Evolutionary conservation across 1,140 invertebrate species (phyloP).

Genomic region (Apocrypta bakeri): DNA sequence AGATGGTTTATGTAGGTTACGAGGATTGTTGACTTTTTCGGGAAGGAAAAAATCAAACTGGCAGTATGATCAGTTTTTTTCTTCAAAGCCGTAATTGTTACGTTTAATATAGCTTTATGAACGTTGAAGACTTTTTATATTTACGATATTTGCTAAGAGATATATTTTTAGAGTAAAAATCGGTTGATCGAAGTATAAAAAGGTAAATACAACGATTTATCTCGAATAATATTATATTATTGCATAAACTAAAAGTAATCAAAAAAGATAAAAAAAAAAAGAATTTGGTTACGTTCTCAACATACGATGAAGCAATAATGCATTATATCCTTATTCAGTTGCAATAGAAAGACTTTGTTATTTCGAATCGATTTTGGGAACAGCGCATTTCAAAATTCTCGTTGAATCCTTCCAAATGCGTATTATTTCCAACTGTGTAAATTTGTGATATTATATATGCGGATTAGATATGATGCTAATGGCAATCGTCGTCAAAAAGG

Average conservation of each 20-base stretch:
- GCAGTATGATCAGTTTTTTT: background rate
- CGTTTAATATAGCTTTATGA: constrained; percentile 51
- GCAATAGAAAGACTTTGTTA: background rate
- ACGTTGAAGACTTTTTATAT: constrained; percentile 51
- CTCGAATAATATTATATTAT: too few species aligned
- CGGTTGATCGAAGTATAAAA: background rate
- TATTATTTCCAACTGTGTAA: constrained; percentile 50
- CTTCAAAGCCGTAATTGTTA: constrained; percentile 42
- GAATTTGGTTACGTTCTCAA: background rate
- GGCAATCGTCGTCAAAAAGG: constrained; percentile 1
- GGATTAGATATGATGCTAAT: background rate
- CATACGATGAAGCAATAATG: background rate
- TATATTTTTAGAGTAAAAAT: constrained; percentile 37
- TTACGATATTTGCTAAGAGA: constrained; percentile 35
- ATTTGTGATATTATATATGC: constrained; percentile 48
- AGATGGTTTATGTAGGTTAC: background rate
- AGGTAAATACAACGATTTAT: constrained; percentile 28
- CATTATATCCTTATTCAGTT: background rate
- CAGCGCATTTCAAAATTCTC: constrained; percentile 37
- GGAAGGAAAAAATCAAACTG: background rate
- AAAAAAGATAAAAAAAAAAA: background rate
- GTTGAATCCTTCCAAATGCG: constrained; percentile 30
- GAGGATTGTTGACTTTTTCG: constrained; percentile 36
- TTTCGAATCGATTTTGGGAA: background rate
- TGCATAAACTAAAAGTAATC: background rate